Evolutionary conservation across 2,797 vertebrate species (phyloP), one percentile per base, ranked within the genome.

Genomic region (Petrocephalus sullivani): DNA sequence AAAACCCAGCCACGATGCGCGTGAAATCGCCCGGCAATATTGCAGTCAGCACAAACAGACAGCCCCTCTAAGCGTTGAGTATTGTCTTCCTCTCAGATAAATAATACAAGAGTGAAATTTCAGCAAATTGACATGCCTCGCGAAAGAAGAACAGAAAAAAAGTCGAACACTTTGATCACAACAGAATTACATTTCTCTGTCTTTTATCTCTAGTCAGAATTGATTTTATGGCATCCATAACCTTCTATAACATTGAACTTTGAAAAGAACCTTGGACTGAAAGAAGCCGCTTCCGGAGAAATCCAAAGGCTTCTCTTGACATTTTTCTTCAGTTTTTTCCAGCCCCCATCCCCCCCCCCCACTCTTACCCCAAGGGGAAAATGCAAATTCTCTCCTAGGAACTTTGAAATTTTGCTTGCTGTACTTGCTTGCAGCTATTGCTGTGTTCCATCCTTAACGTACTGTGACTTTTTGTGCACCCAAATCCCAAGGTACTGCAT

Each of bases 361-460:
- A 46, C 41, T 83, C 88, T 57, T 87, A 87, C 90, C 89, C 89
- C 87, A 88, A 89, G 90, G 92, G 90, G 90, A 75, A 94, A 94
- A 94, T 94, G 93, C 92, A 91, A 94, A 95, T 95, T 94, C 91
- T 92, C 93, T 91, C 91, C 89, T 89, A 93, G 89, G 91, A 94
- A 89, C 91, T 91, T 89, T 91, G 91, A 91, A 92, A 94, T 93
- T 95, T 92, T 91, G 92, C 93, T 94, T 94, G 94, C 93, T 92
- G 90, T 92, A 92, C 90, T 86, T 89, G 91, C 90, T 90, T 88
- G 85, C 85, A 90, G 92, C 87, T 8, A 53, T 86, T 90, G 78
- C 87, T 93, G 91, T 91, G 93, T 93, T 89, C 92, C 90, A 91
- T 92, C 91, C 91, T 90, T 90, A 90, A 92, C 91, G 90, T 92